Base-by-base conservation (phyloP, 2,888 invertebrate genomes). In the Limulus polyphemus region DNA sequence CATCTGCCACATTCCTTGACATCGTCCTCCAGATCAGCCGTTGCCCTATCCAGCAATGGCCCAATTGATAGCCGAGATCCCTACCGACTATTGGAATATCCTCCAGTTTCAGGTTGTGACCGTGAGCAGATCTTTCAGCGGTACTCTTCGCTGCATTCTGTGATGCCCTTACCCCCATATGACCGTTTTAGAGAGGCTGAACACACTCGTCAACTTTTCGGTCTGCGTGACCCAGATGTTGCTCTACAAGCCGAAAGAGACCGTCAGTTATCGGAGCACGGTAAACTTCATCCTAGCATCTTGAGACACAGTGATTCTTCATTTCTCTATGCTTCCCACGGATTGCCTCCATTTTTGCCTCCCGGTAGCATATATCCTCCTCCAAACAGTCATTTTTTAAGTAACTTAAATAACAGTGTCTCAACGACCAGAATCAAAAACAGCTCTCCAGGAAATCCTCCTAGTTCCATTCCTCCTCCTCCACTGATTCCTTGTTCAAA, bases 111-210 rank as follows among this genome's bases (percentile, higher is more conserved):
- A 32, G 32, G 32, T 32, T 32, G 32, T 32, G 32, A 32, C 3
- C 32, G 1, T 32, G 65, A 65, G 48, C 62, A 65, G 14, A 49
- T 65, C 52, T 61, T 65, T 62, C 62, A 65, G 17, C 62, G 62
- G 49, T 65, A 65, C 11, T 61, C 63, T 56, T 58, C 65, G 14
- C 14, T 62, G 11, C 55, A 60, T 11, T 60, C 62, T 49, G 59
- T 63, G 61, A 63, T 61, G 61, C 62, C 62, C 3, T 16, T 62
- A n/a, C 48, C 55, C 13, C 62, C 64, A 12, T 32, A 32, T 32
- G 64, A 64, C 12, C 57, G 64, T 11, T 60, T 59, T n/a, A 46
- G 60, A 55, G 62, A 65, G 47, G 62, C 59, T 1, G 65, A 65
- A 49, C 57, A 62, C 2, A 55, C 60, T 32, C 60, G 65, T 47